These are phyloP conservation scores for Microcaecilia unicolor DNA, from an alignment of 2,797 vertebrate species.

Conservation along the genomic window DNA sequence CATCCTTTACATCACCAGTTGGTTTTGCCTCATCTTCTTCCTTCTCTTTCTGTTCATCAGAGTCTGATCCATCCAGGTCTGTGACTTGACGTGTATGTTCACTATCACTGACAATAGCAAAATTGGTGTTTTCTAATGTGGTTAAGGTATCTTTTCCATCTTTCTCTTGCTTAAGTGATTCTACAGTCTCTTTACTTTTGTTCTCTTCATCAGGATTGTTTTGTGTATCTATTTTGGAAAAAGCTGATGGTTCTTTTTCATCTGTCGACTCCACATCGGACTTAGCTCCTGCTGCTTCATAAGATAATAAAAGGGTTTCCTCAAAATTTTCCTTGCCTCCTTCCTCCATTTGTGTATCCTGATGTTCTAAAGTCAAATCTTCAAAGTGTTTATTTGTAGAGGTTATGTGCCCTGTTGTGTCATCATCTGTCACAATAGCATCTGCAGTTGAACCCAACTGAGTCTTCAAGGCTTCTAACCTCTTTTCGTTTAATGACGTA, in stretches of 20 bases:
- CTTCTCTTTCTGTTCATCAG: slow-evolving; percentile 32
- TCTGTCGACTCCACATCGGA: background rate
- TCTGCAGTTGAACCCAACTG: slow-evolving; percentile 75
- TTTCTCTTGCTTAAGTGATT: slow-evolving; percentile 28
- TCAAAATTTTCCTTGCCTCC: slow-evolving; percentile 24
- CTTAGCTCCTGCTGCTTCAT: slow-evolving; percentile 24
- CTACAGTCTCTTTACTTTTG: slow-evolving; percentile 10
- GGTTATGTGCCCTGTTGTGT: slow-evolving; percentile 67
- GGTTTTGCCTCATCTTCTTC: background rate
- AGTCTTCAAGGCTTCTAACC: slow-evolving; percentile 63
- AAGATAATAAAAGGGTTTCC: slow-evolving; percentile 54
- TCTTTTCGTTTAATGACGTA: slow-evolving; percentile 46
- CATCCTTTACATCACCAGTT: background rate
- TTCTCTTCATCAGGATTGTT: background rate
- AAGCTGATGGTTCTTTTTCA: no score
- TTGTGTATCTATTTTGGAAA: no score
- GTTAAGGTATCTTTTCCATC: slow-evolving; percentile 33
- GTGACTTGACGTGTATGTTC: slow-evolving; percentile 17
- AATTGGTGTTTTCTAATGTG: slow-evolving; percentile 44
- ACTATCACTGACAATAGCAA: slow-evolving; percentile 53
- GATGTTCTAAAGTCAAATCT: slow-evolving; percentile 28
- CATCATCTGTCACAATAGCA: slow-evolving; percentile 68
- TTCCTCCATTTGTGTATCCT: slow-evolving; percentile 24
- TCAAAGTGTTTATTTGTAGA: slow-evolving; percentile 56
- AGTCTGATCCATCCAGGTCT: slow-evolving; percentile 31